Percentiles rank a stretch among this genome's conserved stretches.
phyloP scores from a whole-genome alignment of 2,113 vertebrate species.

The Cnemophilus loriae region DNA sequence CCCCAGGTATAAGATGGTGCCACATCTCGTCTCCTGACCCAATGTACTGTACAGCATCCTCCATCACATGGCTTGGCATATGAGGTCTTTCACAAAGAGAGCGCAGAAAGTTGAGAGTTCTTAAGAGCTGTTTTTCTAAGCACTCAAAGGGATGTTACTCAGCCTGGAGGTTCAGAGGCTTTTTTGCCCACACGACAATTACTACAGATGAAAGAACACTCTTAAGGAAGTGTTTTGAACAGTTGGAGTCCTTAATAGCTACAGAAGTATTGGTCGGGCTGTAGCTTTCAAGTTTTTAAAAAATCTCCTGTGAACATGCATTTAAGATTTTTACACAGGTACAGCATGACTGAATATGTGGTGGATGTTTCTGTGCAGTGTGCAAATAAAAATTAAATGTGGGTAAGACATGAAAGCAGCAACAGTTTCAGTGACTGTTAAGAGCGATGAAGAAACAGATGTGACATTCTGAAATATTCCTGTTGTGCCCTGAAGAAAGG shows the following conservation, averaged over 20 bases:
- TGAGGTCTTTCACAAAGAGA: not conserved
- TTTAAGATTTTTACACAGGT: not conserved
- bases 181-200: not conserved
- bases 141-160: not conserved
- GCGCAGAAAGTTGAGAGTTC: not conserved
- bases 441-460: not conserved
- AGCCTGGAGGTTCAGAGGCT: not conserved
- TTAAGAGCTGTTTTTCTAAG: conserved; percentile 38
- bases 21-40: conserved; percentile 37
- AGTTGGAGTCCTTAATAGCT: not conserved
- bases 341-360: not conserved
- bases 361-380: not conserved
- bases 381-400: not conserved
- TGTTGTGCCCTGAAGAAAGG: not conserved
- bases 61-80: not conserved
- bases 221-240: conserved; percentile 8
- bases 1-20: not conserved
- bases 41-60: not conserved
- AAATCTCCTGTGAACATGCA: not conserved
- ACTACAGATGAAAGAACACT: not conserved
- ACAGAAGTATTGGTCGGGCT: not conserved
- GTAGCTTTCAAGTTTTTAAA: not conserved
- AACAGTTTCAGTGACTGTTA: not conserved
- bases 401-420: not conserved
- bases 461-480: not conserved